Base-by-base conservation (phyloP, 2,797 vertebrate genomes). In the Danio jaintianensis region DNA sequence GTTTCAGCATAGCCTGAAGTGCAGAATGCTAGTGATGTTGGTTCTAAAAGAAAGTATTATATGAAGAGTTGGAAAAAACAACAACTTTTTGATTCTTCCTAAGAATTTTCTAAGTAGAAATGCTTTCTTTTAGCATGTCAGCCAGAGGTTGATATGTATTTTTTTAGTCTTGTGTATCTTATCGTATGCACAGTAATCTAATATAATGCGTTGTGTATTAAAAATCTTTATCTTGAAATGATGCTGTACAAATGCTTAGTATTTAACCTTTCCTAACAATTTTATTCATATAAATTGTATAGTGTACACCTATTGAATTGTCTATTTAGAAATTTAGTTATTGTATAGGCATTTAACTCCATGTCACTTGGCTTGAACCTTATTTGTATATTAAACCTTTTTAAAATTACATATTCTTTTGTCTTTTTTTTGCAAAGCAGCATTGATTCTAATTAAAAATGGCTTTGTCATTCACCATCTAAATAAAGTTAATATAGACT, bases 1-100 rank as follows among this genome's bases (percentile, higher is more conserved):
- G 75, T 55, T 66, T 66, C 13, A 47, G 62, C 10, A 13, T 36
- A 77, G 62, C 48, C 62, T 67, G 40, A 67, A 55, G 74, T 76
- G 47, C 45, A 62, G 55, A 47, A 52, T 18, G 16, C 9, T 29
- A 43, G 50, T 13, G 2, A 56, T 55, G 50, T 67, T 76, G 47
- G 59, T 75, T 36, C 36, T 75, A 53, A 63, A 50, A 56, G 70
- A 47, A 74, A 50, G 72, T 75, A 50, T 50, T 50, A 9, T 9
- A 2, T 50, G 16, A 62, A 42, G 58, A 1, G 36, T 52, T 52
- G 3, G 5, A 52, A 40, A 50, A 36, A 45, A 4, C n/a, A n/a
- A n/a, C n/a, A 0, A 59, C 15, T 1, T 20, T 50, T 66, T 56
- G 6, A 10, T 67, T 43, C 62, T 64, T 64, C 12, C 12, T 16